Base-by-base conservation (phyloP, 2,888 invertebrate genomes). In the Drosophila rubida region DNA sequence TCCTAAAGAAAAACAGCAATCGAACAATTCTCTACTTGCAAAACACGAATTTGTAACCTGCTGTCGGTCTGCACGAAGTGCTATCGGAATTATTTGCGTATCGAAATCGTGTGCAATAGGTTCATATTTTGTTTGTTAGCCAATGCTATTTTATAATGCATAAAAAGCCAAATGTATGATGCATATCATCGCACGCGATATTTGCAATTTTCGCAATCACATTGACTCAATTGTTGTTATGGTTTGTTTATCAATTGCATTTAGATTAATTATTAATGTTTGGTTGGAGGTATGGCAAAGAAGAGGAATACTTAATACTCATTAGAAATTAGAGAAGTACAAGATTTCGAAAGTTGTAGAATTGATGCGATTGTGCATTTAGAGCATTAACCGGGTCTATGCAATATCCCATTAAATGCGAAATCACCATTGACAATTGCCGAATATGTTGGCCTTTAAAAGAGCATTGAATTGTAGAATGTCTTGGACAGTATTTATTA, bases 1-100 rank as follows among this genome's bases (percentile, higher is more conserved):
- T 55, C 39, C 50, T 58, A 27, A 68, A 48, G 50, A 51, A 50
- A 69, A 74, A 74, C 50, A 58, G 5, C 14, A 30, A 44, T 32
- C 23, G 14, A 37, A 73, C 27, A 27, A 32, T 54, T 39, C 22
- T 45, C 42, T 45, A 44, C 35, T 72, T 51, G 23, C 11, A 44
- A 46, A 16, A 22, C 22, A 32, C 32, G 32, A 45, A 27, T 70
- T 22, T 39, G 25, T 42, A 46, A 67, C 23, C 51, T 53, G 41
- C 39, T 39, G 27, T 23, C 30, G 39, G 19, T 41, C 30, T 9
- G 13, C 41, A 27, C 68, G 32, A 49, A 66, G 9, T 16, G 8
- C 11, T 45, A 16, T 73, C 44, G 25, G 42, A 45, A 37, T 66
- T 54, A 55, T 49, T 44, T 64, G 55, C 35, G 49, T 68, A 57